A percentile compares a stretch with the other conserved stretches of the same genome.
Conservation (phyloP, 2,797 vertebrate species). For the Calcarius lapponicus region DNA sequence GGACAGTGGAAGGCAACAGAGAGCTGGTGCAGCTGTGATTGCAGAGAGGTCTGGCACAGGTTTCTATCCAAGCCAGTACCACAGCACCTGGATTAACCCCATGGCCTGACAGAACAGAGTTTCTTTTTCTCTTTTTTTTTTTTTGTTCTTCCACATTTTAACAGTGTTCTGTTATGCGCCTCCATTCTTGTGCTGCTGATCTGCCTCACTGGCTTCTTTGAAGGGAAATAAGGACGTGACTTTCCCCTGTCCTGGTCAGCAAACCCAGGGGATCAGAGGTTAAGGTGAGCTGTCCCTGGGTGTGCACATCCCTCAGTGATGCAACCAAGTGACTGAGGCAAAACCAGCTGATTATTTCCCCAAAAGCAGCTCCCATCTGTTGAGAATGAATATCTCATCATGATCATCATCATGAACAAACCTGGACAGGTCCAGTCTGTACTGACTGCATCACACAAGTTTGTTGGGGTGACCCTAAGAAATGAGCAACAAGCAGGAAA, state of each 20-base stretch:
- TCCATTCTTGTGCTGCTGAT: background rate
- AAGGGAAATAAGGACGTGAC: background rate
- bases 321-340: background rate
- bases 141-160: background rate
- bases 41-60: background rate
- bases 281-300: background rate
- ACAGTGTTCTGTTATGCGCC: background rate
- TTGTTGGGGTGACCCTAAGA: background rate
- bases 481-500: background rate
- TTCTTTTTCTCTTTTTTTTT: background rate
- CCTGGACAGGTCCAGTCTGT: background rate
- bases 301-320: background rate
- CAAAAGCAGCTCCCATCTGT: background rate
- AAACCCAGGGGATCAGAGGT: background rate
- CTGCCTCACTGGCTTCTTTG: background rate
- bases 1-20: background rate
- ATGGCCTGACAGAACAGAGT: background rate
- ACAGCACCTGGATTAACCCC: background rate
- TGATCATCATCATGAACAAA: background rate
- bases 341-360: background rate
- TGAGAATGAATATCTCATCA: background rate
- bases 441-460: background rate
- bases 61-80: background rate
- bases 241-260: background rate
- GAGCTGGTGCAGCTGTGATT: background rate